Percentiles rank a stretch among this genome's conserved stretches.
Conservation (phyloP, 2,113 vertebrate species). For the Gorilla gorilla region DNA sequence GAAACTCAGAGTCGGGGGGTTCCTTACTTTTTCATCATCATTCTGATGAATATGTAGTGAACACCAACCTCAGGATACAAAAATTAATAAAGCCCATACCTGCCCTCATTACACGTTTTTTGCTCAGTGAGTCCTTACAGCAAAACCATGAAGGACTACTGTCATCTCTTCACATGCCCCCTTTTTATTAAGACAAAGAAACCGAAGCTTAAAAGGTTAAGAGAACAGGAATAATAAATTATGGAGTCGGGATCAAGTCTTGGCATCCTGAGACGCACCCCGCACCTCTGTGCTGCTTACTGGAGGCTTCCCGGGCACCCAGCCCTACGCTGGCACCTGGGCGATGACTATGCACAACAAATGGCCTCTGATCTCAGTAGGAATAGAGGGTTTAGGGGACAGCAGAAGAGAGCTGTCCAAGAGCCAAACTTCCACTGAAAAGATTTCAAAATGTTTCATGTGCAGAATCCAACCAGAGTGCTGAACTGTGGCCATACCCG, state of each 20-base stretch:
- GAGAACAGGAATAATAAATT: not conserved
- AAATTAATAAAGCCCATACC: not conserved
- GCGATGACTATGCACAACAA: not conserved
- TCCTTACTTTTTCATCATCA: not conserved
- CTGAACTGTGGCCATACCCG: fast-evolving
- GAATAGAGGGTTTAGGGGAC: no score
- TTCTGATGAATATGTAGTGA: not conserved
- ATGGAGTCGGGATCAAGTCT: not conserved
- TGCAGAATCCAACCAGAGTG: not conserved
- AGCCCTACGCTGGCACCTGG: not conserved
- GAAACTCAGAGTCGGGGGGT: not conserved
- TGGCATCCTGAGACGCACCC: not conserved
- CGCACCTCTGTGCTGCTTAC: fast-evolving
- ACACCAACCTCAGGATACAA: no score
- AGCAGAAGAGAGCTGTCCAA: not conserved
- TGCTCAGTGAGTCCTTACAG: not conserved
- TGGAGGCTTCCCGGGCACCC: not conserved
- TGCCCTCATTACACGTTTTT: not conserved
- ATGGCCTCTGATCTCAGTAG: not conserved
- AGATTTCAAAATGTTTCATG: not conserved
- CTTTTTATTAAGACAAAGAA: not conserved
- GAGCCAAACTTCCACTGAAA: not conserved
- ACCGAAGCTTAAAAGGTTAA: not conserved
- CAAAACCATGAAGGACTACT: no score
- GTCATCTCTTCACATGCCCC: not conserved